Percentiles rank a stretch among this genome's conserved stretches.
phyloP scores from a whole-genome alignment of 2,113 vertebrate genomes.

The Gallinago undulata region DNA sequence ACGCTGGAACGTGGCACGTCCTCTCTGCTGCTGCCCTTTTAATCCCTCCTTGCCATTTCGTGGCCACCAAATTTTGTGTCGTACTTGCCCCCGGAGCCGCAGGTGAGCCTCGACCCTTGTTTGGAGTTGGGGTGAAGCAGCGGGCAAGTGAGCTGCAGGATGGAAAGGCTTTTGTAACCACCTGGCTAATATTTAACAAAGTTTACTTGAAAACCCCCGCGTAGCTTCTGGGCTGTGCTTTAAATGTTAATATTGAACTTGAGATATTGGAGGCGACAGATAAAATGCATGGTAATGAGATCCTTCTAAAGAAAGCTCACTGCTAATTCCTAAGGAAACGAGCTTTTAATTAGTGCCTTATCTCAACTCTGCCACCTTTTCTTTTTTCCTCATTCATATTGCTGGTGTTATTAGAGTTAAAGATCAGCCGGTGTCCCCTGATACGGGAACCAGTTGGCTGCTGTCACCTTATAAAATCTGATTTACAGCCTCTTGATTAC shows the following conservation, averaged over 20 bases:
- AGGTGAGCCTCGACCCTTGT: neutral
- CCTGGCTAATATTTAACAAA: neutral
- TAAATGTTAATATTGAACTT: neutral
- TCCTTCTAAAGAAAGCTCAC: neutral
- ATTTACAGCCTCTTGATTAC: neutral
- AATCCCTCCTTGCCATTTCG: neutral
- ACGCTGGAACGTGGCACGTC: neutral
- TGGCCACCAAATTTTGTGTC: neutral
- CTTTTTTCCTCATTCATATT: neutral
- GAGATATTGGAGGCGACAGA: neutral
- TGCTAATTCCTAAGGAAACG: neutral
- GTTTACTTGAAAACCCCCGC: neutral
- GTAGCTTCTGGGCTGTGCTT: neutral
- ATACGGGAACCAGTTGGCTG: neutral
- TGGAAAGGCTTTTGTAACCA: neutral
- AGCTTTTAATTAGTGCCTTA: slow-evolving; percentile 24
- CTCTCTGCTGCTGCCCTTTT: neutral
- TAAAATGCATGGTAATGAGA: neutral
- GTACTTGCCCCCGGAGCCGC: neutral
- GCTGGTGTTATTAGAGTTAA: neutral
- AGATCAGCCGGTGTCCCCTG: neutral
- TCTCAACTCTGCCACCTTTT: neutral
- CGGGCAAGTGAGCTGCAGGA: fast-evolving
- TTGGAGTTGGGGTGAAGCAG: neutral
- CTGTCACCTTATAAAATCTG: neutral